Percentiles rank a stretch among this genome's conserved stretches.
Conservation (phyloP, 2,888 invertebrate genomes). For the Emesis furor region DNA sequence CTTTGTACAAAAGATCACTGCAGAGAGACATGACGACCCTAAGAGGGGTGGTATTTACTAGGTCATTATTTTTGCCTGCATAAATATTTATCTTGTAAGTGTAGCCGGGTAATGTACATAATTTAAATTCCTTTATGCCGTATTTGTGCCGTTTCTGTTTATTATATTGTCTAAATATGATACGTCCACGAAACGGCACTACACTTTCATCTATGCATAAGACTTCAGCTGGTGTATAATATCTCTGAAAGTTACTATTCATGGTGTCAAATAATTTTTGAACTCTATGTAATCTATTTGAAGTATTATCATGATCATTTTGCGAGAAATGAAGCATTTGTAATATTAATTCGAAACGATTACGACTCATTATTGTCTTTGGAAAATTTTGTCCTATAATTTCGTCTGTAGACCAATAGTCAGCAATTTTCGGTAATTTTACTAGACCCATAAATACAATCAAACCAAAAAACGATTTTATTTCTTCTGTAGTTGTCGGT, state of each 20-base stretch:
- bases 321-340: neutral
- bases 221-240: conserved; percentile 25
- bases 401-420: conserved; percentile 29
- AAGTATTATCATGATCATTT: neutral
- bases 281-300: neutral
- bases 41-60: conserved; percentile 71
- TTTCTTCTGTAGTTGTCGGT: conserved; percentile 30
- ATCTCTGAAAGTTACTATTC: conserved; percentile 20
- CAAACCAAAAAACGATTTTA: conserved; percentile 30
- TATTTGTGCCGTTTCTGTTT: conserved; percentile 42
- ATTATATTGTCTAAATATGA: conserved; percentile 46
- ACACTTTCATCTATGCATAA: conserved; percentile 17
- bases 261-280: neutral
- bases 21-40: conserved; percentile 76
- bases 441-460: conserved; percentile 22
- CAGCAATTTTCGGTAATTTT: conserved; percentile 30
- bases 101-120: conserved; percentile 76
- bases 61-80: conserved; percentile 75
- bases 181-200: conserved; percentile 47
- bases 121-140: conserved; percentile 77
- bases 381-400: conserved; percentile 25
- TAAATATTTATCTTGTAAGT: conserved; percentile 76
- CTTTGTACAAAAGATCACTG: conserved; percentile 70
- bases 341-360: neutral
- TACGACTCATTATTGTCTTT: neutral